Evolutionary conservation across 2,113 vertebrate genomes (phyloP).

Genomic region (Misgurnus anguillicaudatus): DNA sequence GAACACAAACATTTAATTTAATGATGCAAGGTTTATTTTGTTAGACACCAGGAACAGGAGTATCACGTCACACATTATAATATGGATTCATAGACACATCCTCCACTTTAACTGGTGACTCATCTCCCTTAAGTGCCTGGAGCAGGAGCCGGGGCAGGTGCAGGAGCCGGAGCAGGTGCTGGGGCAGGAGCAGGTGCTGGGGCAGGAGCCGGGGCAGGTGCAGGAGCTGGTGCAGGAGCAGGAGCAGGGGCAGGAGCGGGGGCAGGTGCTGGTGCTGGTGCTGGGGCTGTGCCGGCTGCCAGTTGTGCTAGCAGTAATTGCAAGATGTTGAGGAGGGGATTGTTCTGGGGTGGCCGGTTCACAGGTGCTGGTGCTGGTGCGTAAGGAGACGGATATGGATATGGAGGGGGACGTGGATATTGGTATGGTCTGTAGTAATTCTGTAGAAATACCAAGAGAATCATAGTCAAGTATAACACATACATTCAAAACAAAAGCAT

Average conservation of each 20-base stretch:
- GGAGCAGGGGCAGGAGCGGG: no score
- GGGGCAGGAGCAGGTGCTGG: neutral
- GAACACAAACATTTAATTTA: conserved; percentile 6
- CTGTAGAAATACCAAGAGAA: neutral
- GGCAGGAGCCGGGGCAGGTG: neutral
- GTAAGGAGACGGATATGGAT: neutral
- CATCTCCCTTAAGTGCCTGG: neutral
- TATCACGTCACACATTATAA: neutral
- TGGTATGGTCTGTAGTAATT: neutral
- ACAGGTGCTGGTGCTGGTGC: no score
- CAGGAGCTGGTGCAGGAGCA: conserved; percentile 20
- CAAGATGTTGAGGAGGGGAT: neutral
- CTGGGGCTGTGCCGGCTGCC: neutral
- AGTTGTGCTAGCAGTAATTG: neutral
- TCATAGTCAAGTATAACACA: neutral
- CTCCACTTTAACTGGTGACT: neutral
- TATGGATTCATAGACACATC: neutral
- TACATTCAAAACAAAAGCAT: neutral
- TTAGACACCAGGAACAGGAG: neutral
- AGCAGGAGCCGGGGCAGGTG: neutral
- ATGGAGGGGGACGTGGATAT: conserved; percentile 22
- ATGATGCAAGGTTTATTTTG: neutral
- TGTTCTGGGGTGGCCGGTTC: neutral
- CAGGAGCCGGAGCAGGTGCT: neutral
- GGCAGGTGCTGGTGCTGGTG: neutral